These are phyloP conservation scores for Eupeodes latifasciatus DNA, from an alignment of 2,888 invertebrate genomes.

Conservation along the genomic window DNA sequence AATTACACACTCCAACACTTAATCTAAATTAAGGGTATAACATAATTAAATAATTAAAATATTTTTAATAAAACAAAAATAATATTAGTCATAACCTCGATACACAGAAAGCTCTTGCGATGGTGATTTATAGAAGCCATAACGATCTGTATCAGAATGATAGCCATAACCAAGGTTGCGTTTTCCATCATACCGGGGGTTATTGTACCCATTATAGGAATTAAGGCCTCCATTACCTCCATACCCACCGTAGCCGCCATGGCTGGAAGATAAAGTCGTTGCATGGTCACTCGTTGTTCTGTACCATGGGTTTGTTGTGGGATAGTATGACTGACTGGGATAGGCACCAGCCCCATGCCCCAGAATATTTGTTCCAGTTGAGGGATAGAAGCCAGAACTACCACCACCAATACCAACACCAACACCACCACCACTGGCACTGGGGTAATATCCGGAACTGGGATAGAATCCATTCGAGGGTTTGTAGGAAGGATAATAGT, in stretches of 20 bases:
- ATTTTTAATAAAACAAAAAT: neutral
- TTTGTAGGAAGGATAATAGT: constrained; percentile 78
- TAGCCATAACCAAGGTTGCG: constrained; percentile 87
- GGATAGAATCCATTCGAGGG: constrained; percentile 76
- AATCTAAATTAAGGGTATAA: constrained; percentile 16
- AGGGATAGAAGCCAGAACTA: constrained; percentile 1
- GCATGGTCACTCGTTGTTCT: constrained; percentile 63
- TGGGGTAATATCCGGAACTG: constrained; percentile 31
- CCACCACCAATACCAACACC: neutral
- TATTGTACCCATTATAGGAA: constrained; percentile 87
- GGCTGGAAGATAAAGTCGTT: constrained; percentile 52
- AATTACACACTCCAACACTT: constrained; percentile 32
- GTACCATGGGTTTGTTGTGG: constrained; percentile 72
- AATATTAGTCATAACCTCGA: constrained; percentile 77
- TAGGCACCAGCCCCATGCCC: constrained; percentile 78
- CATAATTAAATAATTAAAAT: constrained; percentile 1
- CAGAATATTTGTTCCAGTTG: constrained; percentile 31
- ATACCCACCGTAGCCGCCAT: constrained; percentile 86
- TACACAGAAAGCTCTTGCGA: constrained; percentile 70
- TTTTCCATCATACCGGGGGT: constrained; percentile 85
- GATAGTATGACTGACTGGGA: constrained; percentile 77
- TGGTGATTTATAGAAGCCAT: constrained; percentile 79
- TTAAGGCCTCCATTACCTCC: constrained; percentile 86
- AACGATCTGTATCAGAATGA: constrained; percentile 82
- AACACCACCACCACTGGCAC: neutral